Conservation (phyloP, 2,888 invertebrate species). For the Drosophila formosana region DNA sequence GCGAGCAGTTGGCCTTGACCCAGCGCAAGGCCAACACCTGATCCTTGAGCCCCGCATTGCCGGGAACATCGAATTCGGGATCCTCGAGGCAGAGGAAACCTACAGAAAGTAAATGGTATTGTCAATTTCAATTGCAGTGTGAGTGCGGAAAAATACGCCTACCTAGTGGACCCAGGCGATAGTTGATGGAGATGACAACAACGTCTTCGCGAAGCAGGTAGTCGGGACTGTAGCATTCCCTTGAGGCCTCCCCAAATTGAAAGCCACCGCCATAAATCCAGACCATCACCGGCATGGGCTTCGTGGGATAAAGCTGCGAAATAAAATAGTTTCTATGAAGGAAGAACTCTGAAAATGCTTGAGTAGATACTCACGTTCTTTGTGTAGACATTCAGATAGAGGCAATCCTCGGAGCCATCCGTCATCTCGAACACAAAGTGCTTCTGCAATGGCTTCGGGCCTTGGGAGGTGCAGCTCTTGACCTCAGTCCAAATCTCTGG, state of each 20-base stretch:
- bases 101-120: slow-evolving; percentile 44
- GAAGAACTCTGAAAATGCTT: no score
- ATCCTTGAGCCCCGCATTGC: slow-evolving; percentile 87
- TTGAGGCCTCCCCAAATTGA: slow-evolving; percentile 85
- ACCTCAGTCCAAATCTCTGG: slow-evolving; percentile 85
- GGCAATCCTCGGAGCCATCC: slow-evolving; percentile 86
- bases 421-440: slow-evolving; percentile 84
- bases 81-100: slow-evolving; percentile 86
- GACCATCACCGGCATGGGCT: slow-evolving; percentile 85
- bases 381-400: slow-evolving; percentile 86
- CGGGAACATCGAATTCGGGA: slow-evolving; percentile 86
- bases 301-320: slow-evolving; percentile 78
- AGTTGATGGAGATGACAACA: slow-evolving; percentile 86
- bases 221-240: slow-evolving; percentile 85
- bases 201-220: slow-evolving; percentile 86
- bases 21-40: slow-evolving; percentile 86
- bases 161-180: slow-evolving; percentile 86
- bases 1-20: slow-evolving; percentile 86
- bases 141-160: slow-evolving; percentile 3
- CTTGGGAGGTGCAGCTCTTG: slow-evolving; percentile 84
- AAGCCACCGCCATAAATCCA: slow-evolving; percentile 87
- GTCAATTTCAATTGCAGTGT: no score
- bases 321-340: background rate
- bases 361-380: slow-evolving; percentile 78
- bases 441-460: slow-evolving; percentile 83